phyloP scores from a whole-genome alignment of 2,797 vertebrate genomes.

The Clarias pachynema region DNA sequence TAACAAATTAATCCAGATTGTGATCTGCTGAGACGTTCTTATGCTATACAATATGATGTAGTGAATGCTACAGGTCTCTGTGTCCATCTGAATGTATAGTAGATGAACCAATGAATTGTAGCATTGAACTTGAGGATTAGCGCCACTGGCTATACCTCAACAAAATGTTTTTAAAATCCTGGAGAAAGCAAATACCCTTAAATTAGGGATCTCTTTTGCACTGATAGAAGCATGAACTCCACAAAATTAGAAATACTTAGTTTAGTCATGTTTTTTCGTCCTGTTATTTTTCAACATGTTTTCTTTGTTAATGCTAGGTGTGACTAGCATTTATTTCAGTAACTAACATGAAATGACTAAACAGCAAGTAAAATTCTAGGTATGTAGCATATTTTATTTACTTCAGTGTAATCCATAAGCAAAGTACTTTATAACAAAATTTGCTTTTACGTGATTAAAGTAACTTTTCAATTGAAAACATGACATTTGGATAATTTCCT shows the following conservation, averaged over 20 bases:
- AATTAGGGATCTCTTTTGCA: background rate
- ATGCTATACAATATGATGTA: background rate
- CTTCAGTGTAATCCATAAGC: background rate
- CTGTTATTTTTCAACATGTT: background rate
- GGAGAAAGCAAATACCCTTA: background rate
- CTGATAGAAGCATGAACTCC: background rate
- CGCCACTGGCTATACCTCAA: background rate
- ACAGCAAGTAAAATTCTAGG: background rate
- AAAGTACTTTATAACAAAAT: background rate
- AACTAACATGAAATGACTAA: background rate
- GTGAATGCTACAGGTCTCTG: background rate
- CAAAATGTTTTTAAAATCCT: background rate
- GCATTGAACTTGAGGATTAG: background rate
- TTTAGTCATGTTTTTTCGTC: background rate
- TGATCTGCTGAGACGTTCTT: background rate
- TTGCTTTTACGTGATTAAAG: background rate
- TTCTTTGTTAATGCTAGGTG: conserved; percentile 2
- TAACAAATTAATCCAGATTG: background rate
- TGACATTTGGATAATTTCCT: background rate
- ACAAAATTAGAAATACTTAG: background rate
- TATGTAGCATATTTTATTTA: background rate
- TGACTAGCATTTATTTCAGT: background rate
- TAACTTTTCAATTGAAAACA: background rate
- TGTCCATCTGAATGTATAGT: background rate
- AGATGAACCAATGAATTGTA: background rate